A percentile compares a stretch with the other conserved stretches of the same genome.
These are phyloP conservation scores for Spodoptera litura DNA, from an alignment of 1,140 invertebrate species.

Conservation along the genomic window DNA sequence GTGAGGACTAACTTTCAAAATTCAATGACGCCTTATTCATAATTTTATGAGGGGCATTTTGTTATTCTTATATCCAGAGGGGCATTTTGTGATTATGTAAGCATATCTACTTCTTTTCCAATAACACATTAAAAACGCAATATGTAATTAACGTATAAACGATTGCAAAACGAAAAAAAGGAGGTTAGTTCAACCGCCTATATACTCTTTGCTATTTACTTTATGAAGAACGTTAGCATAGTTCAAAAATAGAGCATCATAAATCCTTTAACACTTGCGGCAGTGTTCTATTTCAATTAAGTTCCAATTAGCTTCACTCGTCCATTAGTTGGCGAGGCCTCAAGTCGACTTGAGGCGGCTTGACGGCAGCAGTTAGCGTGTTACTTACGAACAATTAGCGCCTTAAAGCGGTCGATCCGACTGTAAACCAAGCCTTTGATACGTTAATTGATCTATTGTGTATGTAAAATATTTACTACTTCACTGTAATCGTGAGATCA, in stretches of 20 bases:
- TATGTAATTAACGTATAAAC: no score
- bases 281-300: constrained; percentile 60
- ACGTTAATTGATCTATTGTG: constrained; percentile 60
- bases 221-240: constrained; percentile 7
- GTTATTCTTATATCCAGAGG: neutral
- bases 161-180: neutral
- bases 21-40: constrained; percentile 17
- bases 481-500: constrained; percentile 28
- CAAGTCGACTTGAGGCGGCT: neutral
- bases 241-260: constrained; percentile 23
- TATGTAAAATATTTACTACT: constrained; percentile 45
- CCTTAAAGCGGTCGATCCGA: constrained; percentile 32
- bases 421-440: constrained; percentile 49
- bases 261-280: constrained; percentile 44
- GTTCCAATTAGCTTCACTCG: constrained; percentile 57
- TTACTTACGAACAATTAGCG: constrained; percentile 79
- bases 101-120: no score
- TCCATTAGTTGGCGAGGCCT: constrained; percentile 36
- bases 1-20: constrained; percentile 19
- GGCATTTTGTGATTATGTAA: neutral
- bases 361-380: constrained; percentile 63
- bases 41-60: constrained; percentile 3
- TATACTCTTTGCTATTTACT: neutral
- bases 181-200: no score
- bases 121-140: no score